Evolutionary conservation across 2,113 vertebrate genomes (phyloP).

Genomic region (Eptatretus burgeri): DNA sequence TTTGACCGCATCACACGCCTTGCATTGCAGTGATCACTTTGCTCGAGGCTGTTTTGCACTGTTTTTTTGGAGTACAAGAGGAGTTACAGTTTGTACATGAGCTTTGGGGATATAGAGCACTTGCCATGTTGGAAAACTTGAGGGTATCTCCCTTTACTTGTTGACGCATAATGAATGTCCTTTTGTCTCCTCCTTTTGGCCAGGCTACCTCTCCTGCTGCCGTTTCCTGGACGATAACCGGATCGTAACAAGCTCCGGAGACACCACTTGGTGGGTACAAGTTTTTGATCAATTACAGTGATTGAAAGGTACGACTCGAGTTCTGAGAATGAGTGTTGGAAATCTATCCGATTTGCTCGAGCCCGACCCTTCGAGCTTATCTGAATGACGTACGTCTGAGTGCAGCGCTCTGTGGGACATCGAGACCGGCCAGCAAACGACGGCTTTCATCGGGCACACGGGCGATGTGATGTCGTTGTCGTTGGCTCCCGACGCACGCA

Average conservation of each 20-base stretch:
- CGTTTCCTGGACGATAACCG: constrained; percentile 70
- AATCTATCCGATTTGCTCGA: no score
- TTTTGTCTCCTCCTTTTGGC: constrained; percentile 3
- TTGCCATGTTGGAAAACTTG: no score
- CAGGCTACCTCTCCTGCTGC: constrained; percentile 92
- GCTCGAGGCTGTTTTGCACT: no score
- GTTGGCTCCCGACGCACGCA: constrained; percentile 60
- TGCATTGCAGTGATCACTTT: no score
- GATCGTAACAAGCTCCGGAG: constrained; percentile 90
- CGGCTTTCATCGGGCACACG: constrained; percentile 46
- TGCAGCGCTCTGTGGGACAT: constrained; percentile 71
- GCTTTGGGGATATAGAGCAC: no score
- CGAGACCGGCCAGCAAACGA: constrained; percentile 75
- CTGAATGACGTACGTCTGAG: background rate
- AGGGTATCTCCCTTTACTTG: no score
- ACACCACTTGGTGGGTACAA: constrained; percentile 57
- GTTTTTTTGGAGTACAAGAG: no score
- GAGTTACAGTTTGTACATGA: no score
- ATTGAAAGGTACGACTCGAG: fast-evolving
- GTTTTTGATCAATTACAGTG: background rate
- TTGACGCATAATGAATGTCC: no score
- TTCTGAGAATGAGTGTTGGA: background rate
- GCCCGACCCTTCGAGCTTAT: no score
- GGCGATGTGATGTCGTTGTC: constrained; percentile 88
- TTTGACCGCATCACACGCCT: no score